Base-by-base conservation (phyloP, 2,797 vertebrate genomes). In the Ataeniobius toweri region DNA sequence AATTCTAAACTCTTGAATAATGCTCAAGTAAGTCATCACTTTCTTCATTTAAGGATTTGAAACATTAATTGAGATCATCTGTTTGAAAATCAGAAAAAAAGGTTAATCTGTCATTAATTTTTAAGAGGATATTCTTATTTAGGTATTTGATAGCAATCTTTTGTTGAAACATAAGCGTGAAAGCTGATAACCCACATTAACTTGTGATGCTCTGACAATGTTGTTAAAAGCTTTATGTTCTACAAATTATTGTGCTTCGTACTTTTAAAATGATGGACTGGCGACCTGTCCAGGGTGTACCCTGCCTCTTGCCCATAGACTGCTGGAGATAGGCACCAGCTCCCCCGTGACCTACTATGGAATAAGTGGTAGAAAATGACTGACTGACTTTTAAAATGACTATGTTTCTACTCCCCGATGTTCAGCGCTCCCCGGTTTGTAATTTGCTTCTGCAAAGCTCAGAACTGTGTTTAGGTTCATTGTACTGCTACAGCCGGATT, bases 251-350 rank as follows among this genome's bases (percentile, higher is more conserved):
- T 71, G 68, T 22, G 5, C 46, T 71, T 71, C 44, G 8, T 31
- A 46, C 8, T 41, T 41, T 71, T 80, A 18, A 51, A n/a, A 41
- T 24, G 48, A 80, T n/a, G n/a, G n/a, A n/a, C n/a, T n/a, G n/a
- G n/a, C n/a, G n/a, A n/a, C n/a, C n/a, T n/a, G n/a, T n/a, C n/a
- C n/a, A n/a, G n/a, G n/a, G n/a, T n/a, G n/a, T n/a, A n/a, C n/a
- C n/a, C n/a, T n/a, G n/a, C n/a, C n/a, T n/a, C n/a, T n/a, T n/a
- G n/a, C n/a, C n/a, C n/a, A n/a, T n/a, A n/a, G n/a, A n/a, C n/a
- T n/a, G n/a, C n/a, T n/a, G n/a, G n/a, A n/a, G n/a, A n/a, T n/a
- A n/a, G n/a, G n/a, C n/a, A n/a, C n/a, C n/a, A n/a, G n/a, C n/a
- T n/a, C n/a, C n/a, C n/a, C n/a, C n/a, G n/a, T n/a, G n/a, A n/a